Percentiles rank a stretch among this genome's conserved stretches.
These are phyloP conservation scores for Phasianus colchicus DNA, from an alignment of 2,113 vertebrate species.

Conservation along the genomic window DNA sequence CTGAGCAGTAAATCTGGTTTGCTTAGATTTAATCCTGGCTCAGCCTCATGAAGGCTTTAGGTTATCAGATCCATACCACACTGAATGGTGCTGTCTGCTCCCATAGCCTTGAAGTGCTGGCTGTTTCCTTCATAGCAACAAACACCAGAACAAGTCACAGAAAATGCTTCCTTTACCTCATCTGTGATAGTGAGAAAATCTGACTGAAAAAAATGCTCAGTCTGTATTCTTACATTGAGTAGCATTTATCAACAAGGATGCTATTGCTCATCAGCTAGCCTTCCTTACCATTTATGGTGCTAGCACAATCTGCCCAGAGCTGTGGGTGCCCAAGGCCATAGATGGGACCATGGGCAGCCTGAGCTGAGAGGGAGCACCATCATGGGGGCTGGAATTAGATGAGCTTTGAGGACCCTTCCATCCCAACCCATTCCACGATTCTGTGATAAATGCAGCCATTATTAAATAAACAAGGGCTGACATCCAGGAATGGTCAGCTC, in stretches of 20 bases:
- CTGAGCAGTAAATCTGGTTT: constrained; percentile 1
- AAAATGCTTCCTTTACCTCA: neutral
- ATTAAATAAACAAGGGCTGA: neutral
- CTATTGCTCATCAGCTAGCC: neutral
- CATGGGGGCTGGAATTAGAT: too few species aligned
- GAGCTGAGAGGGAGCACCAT: too few species aligned
- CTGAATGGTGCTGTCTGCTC: neutral
- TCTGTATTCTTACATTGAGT: neutral
- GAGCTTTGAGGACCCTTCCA: too few species aligned
- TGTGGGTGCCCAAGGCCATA: too few species aligned
- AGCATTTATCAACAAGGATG: neutral
- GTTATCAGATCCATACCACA: neutral
- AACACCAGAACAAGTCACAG: neutral
- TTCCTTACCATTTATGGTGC: neutral
- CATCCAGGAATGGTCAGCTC: fast-evolving
- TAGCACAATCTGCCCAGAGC: too few species aligned
- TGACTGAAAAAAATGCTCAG: neutral
- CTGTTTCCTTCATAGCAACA: neutral
- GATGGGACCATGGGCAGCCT: too few species aligned
- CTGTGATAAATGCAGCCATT: neutral
- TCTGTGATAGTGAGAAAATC: neutral
- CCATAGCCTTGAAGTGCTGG: neutral
- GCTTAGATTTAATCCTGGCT: neutral
- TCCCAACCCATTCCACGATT: too few species aligned
- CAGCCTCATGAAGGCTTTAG: neutral